Evolutionary conservation across 2,888 invertebrate genomes (phyloP), one percentile per base, ranked within the genome.

Genomic region (Coecobrya sp.): DNA sequence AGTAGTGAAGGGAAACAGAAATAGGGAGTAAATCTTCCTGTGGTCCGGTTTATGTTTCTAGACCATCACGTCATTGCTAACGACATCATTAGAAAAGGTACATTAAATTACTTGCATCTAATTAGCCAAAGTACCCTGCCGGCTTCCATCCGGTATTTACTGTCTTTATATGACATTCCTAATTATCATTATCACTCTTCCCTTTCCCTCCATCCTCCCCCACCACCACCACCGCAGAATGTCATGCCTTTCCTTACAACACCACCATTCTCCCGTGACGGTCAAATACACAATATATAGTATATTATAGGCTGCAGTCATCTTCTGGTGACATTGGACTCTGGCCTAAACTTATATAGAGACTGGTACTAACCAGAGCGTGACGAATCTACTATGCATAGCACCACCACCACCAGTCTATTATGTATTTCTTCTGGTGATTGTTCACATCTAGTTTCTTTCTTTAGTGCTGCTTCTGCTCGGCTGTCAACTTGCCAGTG

Each of bases 301-400:
- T 7, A 36, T 27, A 7, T 27, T 36, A 7, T 36, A 36, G 2
- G 55, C n/a, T 16, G 55, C n/a, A 11, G 79, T 27, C n/a, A n/a
- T n/a, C 27, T 79, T 36, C 36, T 36, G 36, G 36, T 36, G 79
- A 79, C 79, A 79, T 79, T 79, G 79, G 79, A 52, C 76, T 76
- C 25, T 45, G 76, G 45, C 52, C 79, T 11, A 79, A 79, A 52
- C 82, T 82, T n/a, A 49, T 76, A 45, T 42, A 42, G 42, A 42
- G n/a, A 8, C n/a, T 42, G 42, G 36, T 30, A 11, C 62, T 82
- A 82, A 82, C 82, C 82, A 82, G 82, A 82, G 82, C 82, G 62
- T 62, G 36, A 82, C 82, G 59, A 82, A 82, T 52, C 79, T 55
- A 55, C 11, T 30, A 65, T 65, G 62, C 25, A 65, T 7, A 25